These are phyloP conservation scores for Dolichoris vasculosae DNA, from an alignment of 1,140 invertebrate species.

Conservation along the genomic window DNA sequence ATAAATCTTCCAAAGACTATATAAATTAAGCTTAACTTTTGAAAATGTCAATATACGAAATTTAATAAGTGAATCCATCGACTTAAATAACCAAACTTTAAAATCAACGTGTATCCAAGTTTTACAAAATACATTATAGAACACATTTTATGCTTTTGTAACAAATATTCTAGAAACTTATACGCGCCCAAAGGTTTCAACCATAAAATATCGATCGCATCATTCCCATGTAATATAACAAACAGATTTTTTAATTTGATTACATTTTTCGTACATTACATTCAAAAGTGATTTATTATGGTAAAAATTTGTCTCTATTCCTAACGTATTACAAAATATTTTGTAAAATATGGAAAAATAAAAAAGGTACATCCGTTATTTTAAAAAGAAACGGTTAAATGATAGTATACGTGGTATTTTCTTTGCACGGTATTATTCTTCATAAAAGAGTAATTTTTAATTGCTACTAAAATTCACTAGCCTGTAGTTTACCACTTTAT, in stretches of 20 bases:
- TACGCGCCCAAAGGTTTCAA: neutral
- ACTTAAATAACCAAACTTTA: no score
- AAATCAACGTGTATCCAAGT: neutral
- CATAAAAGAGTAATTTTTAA: neutral
- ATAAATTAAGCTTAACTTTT: no score
- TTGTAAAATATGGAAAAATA: neutral
- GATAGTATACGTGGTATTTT: neutral
- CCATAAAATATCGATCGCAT: neutral
- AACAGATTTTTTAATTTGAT: neutral
- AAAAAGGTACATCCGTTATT: neutral
- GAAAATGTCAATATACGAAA: no score
- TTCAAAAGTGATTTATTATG: neutral
- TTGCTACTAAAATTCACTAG: neutral
- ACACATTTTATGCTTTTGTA: no score
- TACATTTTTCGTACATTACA: neutral
- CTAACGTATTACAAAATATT: neutral
- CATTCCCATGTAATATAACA: neutral
- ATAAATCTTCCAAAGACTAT: neutral
- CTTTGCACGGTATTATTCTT: neutral
- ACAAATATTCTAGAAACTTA: neutral
- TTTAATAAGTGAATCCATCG: no score
- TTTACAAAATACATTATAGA: neutral
- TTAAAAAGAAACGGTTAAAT: neutral
- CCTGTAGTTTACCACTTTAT: neutral
- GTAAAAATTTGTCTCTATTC: neutral